These are phyloP conservation scores for Myripristis murdjan DNA, from an alignment of 2,797 vertebrate species.

Conservation along the genomic window DNA sequence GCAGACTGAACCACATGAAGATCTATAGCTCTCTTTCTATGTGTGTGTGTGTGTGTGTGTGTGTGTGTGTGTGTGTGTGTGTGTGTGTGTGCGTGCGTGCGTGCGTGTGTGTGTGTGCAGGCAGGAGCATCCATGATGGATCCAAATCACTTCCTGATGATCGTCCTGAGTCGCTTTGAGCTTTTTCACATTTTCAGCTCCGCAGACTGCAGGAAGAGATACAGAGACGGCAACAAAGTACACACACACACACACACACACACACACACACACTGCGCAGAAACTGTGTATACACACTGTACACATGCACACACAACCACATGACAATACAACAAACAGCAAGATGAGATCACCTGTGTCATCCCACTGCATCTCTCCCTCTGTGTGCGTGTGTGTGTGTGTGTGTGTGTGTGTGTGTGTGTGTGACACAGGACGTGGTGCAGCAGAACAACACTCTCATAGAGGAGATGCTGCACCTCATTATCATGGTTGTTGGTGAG, in stretches of 20 bases:
- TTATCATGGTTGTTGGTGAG: slow-evolving; percentile 97
- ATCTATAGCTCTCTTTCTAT: too few relatives aligned
- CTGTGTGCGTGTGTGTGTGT: too few relatives aligned
- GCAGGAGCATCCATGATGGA: slow-evolving; percentile 99
- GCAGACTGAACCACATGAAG: too few relatives aligned
- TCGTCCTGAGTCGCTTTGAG: slow-evolving; percentile 95
- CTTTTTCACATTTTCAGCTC: slow-evolving; percentile 96
- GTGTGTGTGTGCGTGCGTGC: slow-evolving; percentile 8
- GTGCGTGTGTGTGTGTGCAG: slow-evolving; percentile 71
- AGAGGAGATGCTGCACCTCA: slow-evolving; percentile 97
- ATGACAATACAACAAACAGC: slow-evolving; percentile 81
- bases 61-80: slow-evolving; percentile 7
- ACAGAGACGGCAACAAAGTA: slow-evolving; percentile 95
- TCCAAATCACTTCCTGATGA: slow-evolving; percentile 98
- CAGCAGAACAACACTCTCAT: slow-evolving; percentile 98
- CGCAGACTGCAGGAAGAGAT: slow-evolving; percentile 92
- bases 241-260: too few relatives aligned
- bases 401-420: neutral
- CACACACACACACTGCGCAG: too few relatives aligned
- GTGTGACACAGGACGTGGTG: slow-evolving; percentile 88
- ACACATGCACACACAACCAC: too few relatives aligned
- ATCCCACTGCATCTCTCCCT: too few relatives aligned
- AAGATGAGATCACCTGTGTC: too few relatives aligned
- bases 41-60: slow-evolving; percentile 4
- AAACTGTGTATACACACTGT: neutral